Percentiles rank a stretch among this genome's conserved stretches.
Conservation (phyloP, 2,113 vertebrate genomes). For the Hemiscyllium ocellatum region DNA sequence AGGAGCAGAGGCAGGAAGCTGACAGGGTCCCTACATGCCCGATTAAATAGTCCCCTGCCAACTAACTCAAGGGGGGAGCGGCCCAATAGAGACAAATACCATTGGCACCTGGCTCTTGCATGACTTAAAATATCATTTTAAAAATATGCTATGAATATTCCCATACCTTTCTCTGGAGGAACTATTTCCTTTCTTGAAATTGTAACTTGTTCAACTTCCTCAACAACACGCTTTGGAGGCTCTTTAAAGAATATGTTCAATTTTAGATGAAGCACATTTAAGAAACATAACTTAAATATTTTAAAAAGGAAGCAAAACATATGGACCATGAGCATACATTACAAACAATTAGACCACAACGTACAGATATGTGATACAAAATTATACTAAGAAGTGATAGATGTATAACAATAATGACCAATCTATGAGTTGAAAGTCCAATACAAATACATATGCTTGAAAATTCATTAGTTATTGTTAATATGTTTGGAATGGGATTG, state of each 20-base stretch:
- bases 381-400: not conserved
- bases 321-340: not conserved
- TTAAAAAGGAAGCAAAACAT: not conserved
- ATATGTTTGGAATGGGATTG: not conserved
- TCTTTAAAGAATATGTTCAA: constrained; percentile 51
- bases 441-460: not conserved
- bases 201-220: not conserved
- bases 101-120: not conserved
- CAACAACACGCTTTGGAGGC: constrained; percentile 15
- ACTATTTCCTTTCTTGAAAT: constrained; percentile 12
- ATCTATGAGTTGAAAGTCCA: not conserved
- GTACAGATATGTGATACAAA: not conserved
- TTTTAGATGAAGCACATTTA: constrained; percentile 38
- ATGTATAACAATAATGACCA: not conserved
- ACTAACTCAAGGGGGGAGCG: no score
- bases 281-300: not conserved
- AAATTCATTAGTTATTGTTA: not conserved
- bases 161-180: constrained; percentile 13
- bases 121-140: not conserved
- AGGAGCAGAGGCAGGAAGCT: not conserved
- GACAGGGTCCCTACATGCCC: not conserved
- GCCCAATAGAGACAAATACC: not conserved
- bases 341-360: not conserved
- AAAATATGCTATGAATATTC: not conserved
- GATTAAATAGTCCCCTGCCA: no score